Base-by-base conservation (phyloP, 2,113 vertebrate species). In the Periophthalmus modestus region DNA sequence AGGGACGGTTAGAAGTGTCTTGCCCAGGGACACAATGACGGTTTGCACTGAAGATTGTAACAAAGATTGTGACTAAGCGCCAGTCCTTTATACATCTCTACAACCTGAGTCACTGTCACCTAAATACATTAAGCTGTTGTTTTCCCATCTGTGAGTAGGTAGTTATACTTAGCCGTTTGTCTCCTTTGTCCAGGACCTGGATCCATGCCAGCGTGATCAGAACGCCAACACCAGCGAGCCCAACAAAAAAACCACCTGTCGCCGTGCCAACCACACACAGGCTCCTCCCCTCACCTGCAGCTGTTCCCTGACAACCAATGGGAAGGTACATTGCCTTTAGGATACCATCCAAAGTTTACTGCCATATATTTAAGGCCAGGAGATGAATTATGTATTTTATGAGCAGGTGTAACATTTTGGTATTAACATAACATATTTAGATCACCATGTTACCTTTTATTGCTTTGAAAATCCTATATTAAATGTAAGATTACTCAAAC, bases 161-260 rank as follows among this genome's bases (percentile, higher is more conserved):
- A 1, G 19, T 5, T 19, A 55, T 55, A 34, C 15, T 33, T 18
- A 15, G 6, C 24, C 7, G 11, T 21, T 71, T n/a, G 24, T 39
- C 9, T 54, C 69, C 21, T 21, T 7, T 54, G 19, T 55, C 52
- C 74, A 93, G 91, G 85, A 90, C 65, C 63, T 81, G 4, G 57
- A 50, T 23, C 73, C 78, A 6, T 82, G 75, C 0, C 36, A 66
- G 68, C 88, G 86, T 68, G 93, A 94, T 74, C 88, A 92, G 78
- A 94, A 94, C 15, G 92, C 94, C 85, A 94, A 94, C 88, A 92
- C 88, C 75, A 87, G 73, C 21, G 72, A 92, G 80, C 75, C 55
- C 66, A 86, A 88, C 81, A 74, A 73, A 74, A 73, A 70, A 89
- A 85, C 71, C 82, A 68, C 28, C 71, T 72, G 68, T 85, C 84